Evolutionary conservation across 2,888 invertebrate genomes (phyloP).

Genomic region (Halictus ligatus): DNA sequence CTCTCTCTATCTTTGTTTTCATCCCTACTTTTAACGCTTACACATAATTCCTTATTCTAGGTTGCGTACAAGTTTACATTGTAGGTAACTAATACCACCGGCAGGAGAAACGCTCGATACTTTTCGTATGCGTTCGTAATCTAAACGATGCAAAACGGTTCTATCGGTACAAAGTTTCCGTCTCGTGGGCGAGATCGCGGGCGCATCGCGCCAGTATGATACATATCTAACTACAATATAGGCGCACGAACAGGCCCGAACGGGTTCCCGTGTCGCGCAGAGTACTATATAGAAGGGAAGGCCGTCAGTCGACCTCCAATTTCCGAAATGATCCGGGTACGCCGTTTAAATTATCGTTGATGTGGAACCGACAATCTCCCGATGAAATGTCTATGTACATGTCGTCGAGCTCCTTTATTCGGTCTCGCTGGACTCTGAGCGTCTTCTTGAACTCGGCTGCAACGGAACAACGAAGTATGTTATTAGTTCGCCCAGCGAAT

Average conservation of each 20-base stretch:
- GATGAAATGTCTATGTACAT: constrained; percentile 90
- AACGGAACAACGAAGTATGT: constrained; percentile 16
- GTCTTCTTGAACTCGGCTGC: constrained; percentile 86
- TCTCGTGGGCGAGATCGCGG: constrained; percentile 16
- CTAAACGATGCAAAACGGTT: constrained; percentile 13
- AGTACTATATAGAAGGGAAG: background rate
- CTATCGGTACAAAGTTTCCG: background rate
- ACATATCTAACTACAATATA: background rate
- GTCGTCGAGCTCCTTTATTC: constrained; percentile 89
- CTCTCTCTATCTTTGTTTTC: background rate
- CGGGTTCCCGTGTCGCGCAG: background rate
- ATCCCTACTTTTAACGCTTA: background rate
- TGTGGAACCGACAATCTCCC: constrained; percentile 85
- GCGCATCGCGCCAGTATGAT: background rate
- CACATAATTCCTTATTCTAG: constrained; percentile 20
- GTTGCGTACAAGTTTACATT: constrained; percentile 24
- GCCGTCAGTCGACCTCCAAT: constrained; percentile 90
- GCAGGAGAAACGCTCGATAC: constrained; percentile 32
- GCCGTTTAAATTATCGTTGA: constrained; percentile 90
- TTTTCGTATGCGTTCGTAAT: constrained; percentile 5
- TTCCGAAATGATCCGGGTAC: constrained; percentile 94
- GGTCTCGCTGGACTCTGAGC: constrained; percentile 87
- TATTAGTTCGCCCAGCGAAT: background rate
- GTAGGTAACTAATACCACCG: constrained; percentile 68
- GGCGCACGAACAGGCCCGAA: background rate